These are phyloP conservation scores for Panagrolaimus sp. DNA, from an alignment of 1,140 invertebrate species.

Conservation along the genomic window DNA sequence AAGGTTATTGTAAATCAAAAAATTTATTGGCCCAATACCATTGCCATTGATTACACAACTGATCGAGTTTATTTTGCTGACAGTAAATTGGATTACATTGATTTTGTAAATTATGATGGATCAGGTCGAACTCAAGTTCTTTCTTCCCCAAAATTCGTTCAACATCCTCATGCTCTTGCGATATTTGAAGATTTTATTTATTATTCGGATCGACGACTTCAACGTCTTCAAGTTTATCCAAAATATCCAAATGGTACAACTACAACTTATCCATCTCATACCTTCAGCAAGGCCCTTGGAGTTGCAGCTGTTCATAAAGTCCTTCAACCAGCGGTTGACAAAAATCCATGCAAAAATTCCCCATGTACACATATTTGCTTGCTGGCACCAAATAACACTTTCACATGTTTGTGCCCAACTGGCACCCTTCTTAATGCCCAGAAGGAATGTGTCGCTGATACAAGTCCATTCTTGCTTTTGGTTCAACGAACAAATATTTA, in stretches of 20 bases:
- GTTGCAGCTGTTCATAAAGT: slow-evolving; percentile 88
- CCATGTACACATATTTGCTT: slow-evolving; percentile 85
- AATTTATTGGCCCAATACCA: slow-evolving; percentile 95
- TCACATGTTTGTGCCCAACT: slow-evolving; percentile 82
- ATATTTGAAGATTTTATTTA: slow-evolving; percentile 88
- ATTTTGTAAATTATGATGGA: slow-evolving; percentile 95
- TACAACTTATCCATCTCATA: slow-evolving; percentile 67
- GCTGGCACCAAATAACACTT: slow-evolving; percentile 63
- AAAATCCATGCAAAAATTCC: slow-evolving; percentile 75
- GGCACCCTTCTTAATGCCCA: slow-evolving; percentile 70
- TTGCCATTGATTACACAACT: slow-evolving; percentile 87
- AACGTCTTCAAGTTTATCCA: slow-evolving; percentile 55
- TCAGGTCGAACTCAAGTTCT: slow-evolving; percentile 63
- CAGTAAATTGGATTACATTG: slow-evolving; percentile 93
- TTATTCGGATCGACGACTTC: slow-evolving; percentile 78
- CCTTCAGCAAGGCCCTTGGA: slow-evolving; percentile 85
- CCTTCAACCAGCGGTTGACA: slow-evolving; percentile 71
- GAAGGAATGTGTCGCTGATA: slow-evolving; percentile 59
- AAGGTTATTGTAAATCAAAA: slow-evolving; percentile 84
- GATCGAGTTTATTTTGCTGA: slow-evolving; percentile 93
- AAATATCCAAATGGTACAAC: slow-evolving; percentile 58
- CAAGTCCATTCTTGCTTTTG: slow-evolving; percentile 76
- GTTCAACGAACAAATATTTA: slow-evolving; percentile 70
- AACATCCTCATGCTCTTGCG: slow-evolving; percentile 86
- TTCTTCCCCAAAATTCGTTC: slow-evolving; percentile 53